Conservation (phyloP, 2,888 invertebrate genomes). For the Pilophorus perplexus region DNA sequence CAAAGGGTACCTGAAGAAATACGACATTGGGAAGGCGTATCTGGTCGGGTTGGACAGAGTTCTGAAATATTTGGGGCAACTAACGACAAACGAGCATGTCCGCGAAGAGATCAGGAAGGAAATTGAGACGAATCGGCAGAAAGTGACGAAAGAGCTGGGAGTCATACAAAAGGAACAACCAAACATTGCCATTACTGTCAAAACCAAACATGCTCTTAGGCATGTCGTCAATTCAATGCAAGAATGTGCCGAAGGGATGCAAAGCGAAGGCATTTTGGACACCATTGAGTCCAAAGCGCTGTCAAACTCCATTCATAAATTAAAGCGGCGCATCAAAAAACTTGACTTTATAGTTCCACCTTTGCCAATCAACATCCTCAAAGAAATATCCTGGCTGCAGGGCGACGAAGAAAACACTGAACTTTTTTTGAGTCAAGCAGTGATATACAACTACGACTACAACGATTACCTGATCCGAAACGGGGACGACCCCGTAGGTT, state of each 20-base stretch:
- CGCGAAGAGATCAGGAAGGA: conserved; percentile 14
- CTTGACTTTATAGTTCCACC: conserved; percentile 12
- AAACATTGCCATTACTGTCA: conserved; percentile 30
- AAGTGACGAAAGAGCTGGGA: conserved; percentile 25
- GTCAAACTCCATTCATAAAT: neutral
- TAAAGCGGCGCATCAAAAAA: neutral
- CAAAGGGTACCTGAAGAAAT: conserved; percentile 8
- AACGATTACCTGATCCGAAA: conserved; percentile 31
- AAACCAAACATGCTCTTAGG: conserved; percentile 31
- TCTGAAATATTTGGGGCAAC: conserved; percentile 20
- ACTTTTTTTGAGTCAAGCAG: conserved; percentile 9
- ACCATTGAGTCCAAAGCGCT: conserved; percentile 11
- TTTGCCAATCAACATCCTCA: conserved; percentile 25
- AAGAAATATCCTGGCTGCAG: conserved; percentile 21
- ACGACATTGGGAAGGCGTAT: conserved; percentile 36
- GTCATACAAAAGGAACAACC: conserved; percentile 34
- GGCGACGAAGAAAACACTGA: conserved; percentile 22
- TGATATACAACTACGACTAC: conserved; percentile 31
- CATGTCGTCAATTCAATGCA: conserved; percentile 28
- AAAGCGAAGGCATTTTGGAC: conserved; percentile 28
- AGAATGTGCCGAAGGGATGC: conserved; percentile 17
- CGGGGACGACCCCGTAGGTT: conserved; percentile 30
- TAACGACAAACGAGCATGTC: conserved; percentile 19
- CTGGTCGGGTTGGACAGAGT: conserved; percentile 28
- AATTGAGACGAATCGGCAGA: conserved; percentile 19